Evolutionary conservation across 2,113 vertebrate species (phyloP).

Genomic region (Otus sunia): DNA sequence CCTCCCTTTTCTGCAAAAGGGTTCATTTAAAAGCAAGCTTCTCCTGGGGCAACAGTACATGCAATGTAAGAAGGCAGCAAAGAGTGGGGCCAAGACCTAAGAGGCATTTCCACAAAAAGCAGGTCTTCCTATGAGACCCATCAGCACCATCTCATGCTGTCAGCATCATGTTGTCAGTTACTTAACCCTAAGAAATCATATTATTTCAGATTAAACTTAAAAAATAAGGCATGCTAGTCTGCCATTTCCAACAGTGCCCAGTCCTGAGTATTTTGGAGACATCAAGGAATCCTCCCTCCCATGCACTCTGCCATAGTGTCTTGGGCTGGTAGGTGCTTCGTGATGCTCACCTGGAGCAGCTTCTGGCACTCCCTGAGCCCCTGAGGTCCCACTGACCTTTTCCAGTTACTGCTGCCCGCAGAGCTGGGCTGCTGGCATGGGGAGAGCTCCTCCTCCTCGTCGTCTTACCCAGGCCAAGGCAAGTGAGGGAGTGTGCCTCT

Average conservation of each 20-base stretch:
- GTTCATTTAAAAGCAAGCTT: background rate
- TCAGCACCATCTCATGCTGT: background rate
- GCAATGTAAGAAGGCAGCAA: background rate
- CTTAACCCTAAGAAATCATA: background rate
- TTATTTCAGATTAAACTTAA: background rate
- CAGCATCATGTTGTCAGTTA: background rate
- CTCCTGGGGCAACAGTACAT: background rate
- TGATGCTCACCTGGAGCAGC: background rate
- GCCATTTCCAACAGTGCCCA: background rate
- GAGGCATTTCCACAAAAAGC: background rate
- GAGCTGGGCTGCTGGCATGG: background rate
- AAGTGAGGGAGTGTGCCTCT: accelerated
- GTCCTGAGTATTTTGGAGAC: background rate
- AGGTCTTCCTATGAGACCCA: background rate
- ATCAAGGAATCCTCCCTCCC: background rate
- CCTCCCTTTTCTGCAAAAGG: background rate
- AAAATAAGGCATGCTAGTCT: background rate
- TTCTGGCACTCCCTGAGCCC: background rate
- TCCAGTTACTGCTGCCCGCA: background rate
- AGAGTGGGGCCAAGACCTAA: background rate
- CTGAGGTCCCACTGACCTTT: accelerated
- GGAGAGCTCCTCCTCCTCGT: background rate
- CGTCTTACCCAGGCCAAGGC: background rate
- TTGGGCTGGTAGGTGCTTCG: background rate
- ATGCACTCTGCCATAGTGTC: background rate